Conservation (phyloP, 2,888 invertebrate species). For the Polyommatus icarus region DNA sequence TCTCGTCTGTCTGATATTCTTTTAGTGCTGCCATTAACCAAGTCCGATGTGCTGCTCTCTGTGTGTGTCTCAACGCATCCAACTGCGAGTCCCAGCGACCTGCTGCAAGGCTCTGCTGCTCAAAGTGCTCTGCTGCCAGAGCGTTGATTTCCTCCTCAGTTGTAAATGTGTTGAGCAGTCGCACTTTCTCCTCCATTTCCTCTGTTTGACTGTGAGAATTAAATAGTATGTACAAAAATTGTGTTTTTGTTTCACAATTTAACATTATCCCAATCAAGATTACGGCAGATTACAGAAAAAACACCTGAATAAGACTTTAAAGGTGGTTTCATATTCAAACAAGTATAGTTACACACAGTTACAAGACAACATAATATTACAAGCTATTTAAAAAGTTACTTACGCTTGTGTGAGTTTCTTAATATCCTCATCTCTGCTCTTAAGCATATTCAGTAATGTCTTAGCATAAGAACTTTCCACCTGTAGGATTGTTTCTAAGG, state of each 20-base stretch:
- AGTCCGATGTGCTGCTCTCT: slow-evolving; percentile 91
- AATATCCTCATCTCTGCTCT: slow-evolving; percentile 87
- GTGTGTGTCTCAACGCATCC: slow-evolving; percentile 90
- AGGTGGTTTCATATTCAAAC: too few relatives aligned
- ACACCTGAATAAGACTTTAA: too few relatives aligned
- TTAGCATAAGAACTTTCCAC: slow-evolving; percentile 93
- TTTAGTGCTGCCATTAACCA: slow-evolving; percentile 92
- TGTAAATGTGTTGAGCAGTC: slow-evolving; percentile 86
- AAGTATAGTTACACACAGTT: too few relatives aligned
- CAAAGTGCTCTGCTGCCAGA: slow-evolving; percentile 89
- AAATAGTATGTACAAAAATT: not conserved
- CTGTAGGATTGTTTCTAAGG: slow-evolving; percentile 92
- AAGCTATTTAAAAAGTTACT: slow-evolving; percentile 32
- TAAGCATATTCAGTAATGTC: slow-evolving; percentile 86
- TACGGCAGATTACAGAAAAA: not conserved
- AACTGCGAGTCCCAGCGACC: slow-evolving; percentile 93
- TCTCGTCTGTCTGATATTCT: slow-evolving; percentile 58
- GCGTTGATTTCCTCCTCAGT: slow-evolving; percentile 93
- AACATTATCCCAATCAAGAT: not conserved
- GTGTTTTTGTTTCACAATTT: too few relatives aligned
- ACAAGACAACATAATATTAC: not conserved
- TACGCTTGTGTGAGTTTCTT: slow-evolving; percentile 84
- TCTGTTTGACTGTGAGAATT: slow-evolving; percentile 84
- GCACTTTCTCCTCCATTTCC: slow-evolving; percentile 93
- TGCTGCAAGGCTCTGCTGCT: slow-evolving; percentile 90